Conservation (phyloP, 2,113 vertebrate species). For the Tyrannus savana region DNA sequence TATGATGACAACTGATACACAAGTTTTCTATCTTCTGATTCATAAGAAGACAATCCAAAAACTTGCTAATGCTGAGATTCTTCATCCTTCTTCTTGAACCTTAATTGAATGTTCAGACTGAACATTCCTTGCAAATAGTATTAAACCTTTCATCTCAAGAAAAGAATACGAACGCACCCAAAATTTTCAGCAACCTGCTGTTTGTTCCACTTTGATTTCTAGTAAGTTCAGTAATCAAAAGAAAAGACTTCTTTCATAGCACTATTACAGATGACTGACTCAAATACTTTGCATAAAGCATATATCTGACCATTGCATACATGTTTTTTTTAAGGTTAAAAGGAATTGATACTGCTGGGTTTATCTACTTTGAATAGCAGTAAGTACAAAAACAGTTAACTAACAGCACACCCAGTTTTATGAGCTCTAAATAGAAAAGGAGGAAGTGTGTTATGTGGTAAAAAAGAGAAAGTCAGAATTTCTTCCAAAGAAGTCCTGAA, state of each 20-base stretch:
- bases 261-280: background rate
- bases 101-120: background rate
- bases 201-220: background rate
- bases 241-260: background rate
- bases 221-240: background rate
- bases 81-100: background rate
- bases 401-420: background rate
- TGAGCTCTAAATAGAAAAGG: slow-evolving; percentile 1
- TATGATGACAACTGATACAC: background rate
- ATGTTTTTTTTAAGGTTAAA: background rate
- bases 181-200: background rate
- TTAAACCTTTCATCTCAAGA: background rate
- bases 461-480: background rate
- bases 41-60: background rate
- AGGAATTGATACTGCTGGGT: background rate
- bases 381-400: background rate
- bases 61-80: background rate
- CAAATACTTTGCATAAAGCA: slow-evolving; percentile 1
- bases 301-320: background rate
- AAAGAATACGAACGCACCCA: background rate
- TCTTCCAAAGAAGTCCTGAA: slow-evolving; percentile 5
- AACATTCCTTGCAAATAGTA: background rate
- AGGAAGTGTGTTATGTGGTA: slow-evolving; percentile 6
- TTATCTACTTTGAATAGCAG: background rate
- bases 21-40: background rate